Evolutionary conservation across 2,797 vertebrate genomes (phyloP).

Genomic region (Danio albolineatus): DNA sequence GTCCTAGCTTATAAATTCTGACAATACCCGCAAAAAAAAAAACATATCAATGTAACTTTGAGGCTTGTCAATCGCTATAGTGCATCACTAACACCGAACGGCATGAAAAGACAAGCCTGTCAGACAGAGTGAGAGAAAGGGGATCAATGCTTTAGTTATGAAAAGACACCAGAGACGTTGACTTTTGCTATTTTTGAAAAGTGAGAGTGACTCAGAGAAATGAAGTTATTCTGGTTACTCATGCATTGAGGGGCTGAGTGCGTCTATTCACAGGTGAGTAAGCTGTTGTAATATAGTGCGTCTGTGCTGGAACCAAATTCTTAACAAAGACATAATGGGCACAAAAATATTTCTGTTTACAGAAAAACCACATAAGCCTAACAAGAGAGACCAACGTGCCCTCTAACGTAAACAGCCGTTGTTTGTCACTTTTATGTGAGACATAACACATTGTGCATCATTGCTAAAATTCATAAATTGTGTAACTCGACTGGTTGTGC

Average conservation of each 20-base stretch:
- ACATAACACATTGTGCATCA: no score
- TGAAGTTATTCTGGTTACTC: not conserved
- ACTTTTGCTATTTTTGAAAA: slow-evolving; percentile 38
- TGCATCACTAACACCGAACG: slow-evolving; percentile 1
- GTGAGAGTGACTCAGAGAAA: not conserved
- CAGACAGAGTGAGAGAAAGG: slow-evolving; percentile 14
- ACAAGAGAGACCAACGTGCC: no score
- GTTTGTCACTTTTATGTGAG: no score
- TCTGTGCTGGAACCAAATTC: not conserved
- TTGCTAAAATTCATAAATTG: no score
- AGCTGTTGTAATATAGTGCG: not conserved
- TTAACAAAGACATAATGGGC: not conserved
- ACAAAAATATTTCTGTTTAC: not conserved
- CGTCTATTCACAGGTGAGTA: slow-evolving; percentile 13
- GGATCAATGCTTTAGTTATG: slow-evolving; percentile 39
- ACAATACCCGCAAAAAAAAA: not conserved
- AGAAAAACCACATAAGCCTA: no score
- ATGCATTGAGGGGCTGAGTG: slow-evolving; percentile 7
- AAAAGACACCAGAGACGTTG: slow-evolving; percentile 1
- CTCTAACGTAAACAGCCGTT: no score
- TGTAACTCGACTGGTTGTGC: no score
- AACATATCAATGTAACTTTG: not conserved
- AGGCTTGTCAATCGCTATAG: not conserved
- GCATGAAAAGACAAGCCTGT: slow-evolving; percentile 19
- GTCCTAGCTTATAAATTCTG: not conserved